Base-by-base conservation (phyloP, 2,888 invertebrate species). In the Cyaniris semiargus region DNA sequence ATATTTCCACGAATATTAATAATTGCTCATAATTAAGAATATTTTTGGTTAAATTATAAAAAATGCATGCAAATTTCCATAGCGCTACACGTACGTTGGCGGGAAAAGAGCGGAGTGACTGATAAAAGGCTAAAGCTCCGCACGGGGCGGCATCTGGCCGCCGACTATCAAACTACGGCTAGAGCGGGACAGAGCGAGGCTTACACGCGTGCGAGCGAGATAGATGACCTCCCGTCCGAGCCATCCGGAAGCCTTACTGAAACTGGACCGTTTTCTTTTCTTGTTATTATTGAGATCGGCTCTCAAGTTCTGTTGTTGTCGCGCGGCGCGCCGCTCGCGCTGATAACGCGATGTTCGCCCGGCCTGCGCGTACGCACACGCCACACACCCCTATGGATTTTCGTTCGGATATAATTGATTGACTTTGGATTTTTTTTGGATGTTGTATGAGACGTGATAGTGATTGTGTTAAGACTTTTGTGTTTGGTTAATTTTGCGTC, bases 201-300 rank as follows among this genome's bases (percentile, higher is more conserved):
- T 80, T 81, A 83, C 6, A 83, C 83, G 84, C 80, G 90, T 85
- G 89, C 83, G 91, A 91, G 88, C 84, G 87, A 88, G 87, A 84
- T 86, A 79, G 83, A 83, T 82, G 82, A 83, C 88, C 89, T 89
- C 89, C 90, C 89, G 88, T 89, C 86, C 90, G 90, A 90, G 89
- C 92, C 93, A 93, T 93, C 93, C 93, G 93, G 93, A 94, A 93
- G 93, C 92, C 93, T 89, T 88, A 89, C 94, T 94, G 94, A 94
- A 94, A 94, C 94, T 94, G 94, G 94, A 93, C 94, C 94, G 94
- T 94, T 93, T 94, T 94, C 93, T 94, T 94, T 94, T 93, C 93
- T 93, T 94, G 93, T 94, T 93, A 91, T 93, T 93, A 93, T 93
- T 93, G 92, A 93, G 93, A 92, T 92, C 92, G 92, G 87, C 88